A percentile compares a stretch with the other conserved stretches of the same genome.
These are phyloP conservation scores for Crotalus horridus DNA, from an alignment of 2,113 vertebrate genomes.

Conservation along the genomic window DNA sequence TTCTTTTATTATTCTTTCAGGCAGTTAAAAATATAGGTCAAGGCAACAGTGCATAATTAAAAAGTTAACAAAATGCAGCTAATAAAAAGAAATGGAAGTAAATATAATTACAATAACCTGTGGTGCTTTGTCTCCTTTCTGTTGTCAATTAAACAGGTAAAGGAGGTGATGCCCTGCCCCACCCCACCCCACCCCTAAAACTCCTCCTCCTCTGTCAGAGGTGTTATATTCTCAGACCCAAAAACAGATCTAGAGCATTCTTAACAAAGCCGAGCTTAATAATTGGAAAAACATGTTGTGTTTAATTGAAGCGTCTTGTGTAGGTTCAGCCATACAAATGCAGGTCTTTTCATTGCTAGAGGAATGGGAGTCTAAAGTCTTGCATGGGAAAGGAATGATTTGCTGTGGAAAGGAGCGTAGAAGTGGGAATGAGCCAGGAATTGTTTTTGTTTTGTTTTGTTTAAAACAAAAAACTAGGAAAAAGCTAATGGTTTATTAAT, in stretches of 20 bases:
- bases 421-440: background rate
- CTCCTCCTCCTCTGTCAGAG: background rate
- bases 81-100: slow-evolving; percentile 55
- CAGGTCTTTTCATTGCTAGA: background rate
- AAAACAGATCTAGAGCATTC: slow-evolving; percentile 29
- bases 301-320: background rate
- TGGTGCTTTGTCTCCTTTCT: slow-evolving; percentile 40
- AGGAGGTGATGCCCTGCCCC: slow-evolving; percentile 34
- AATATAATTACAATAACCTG: slow-evolving; percentile 58
- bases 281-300: background rate
- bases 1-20: slow-evolving; percentile 59
- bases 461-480: background rate
- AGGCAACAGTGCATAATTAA: slow-evolving; percentile 55
- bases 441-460: background rate
- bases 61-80: slow-evolving; percentile 63
- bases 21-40: slow-evolving; percentile 61
- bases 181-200: background rate
- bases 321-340: background rate
- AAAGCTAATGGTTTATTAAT: background rate
- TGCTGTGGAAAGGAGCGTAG: background rate
- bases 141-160: slow-evolving; percentile 48
- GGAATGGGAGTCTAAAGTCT: background rate
- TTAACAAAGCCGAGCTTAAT: background rate
- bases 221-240: background rate
- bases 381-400: background rate